Conservation (phyloP, 2,888 invertebrate genomes). For the Torymus tubicola region DNA sequence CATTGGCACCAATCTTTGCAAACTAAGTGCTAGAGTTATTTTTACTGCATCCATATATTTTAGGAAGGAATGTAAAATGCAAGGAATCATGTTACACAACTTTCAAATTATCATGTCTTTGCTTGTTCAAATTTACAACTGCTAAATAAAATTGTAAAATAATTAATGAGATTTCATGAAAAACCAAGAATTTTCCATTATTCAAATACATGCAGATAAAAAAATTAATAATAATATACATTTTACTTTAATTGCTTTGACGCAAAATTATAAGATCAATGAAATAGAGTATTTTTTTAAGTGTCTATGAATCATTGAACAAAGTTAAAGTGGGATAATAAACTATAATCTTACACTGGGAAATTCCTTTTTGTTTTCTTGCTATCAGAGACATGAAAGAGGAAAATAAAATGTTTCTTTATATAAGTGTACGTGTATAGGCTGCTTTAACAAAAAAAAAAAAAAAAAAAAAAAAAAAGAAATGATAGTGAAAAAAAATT, state of each 20-base stretch:
- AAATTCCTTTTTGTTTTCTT: constrained; percentile 10
- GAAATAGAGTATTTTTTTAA: constrained; percentile 16
- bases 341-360: neutral
- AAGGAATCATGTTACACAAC: too few species aligned
- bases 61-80: too few species aligned
- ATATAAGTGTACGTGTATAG: constrained; percentile 26
- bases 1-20: too few species aligned
- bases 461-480: constrained; percentile 37
- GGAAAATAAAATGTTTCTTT: constrained; percentile 5
- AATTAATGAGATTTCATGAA: neutral
- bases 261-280: constrained; percentile 8
- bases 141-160: constrained; percentile 11
- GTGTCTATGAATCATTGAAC: constrained; percentile 32
- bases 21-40: too few species aligned
- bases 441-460: constrained; percentile 48
- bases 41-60: too few species aligned
- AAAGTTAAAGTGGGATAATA: constrained; percentile 11
- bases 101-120: too few species aligned
- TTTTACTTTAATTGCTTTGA: constrained; percentile 35
- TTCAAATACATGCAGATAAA: neutral
- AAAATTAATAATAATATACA: constrained; percentile 13
- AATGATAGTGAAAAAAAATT: constrained; percentile 19
- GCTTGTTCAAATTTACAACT: neutral
- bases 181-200: neutral
- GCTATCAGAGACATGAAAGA: constrained; percentile 6